Conservation (phyloP, 2,888 invertebrate genomes). For the Gymnoscelis rufifasciata region DNA sequence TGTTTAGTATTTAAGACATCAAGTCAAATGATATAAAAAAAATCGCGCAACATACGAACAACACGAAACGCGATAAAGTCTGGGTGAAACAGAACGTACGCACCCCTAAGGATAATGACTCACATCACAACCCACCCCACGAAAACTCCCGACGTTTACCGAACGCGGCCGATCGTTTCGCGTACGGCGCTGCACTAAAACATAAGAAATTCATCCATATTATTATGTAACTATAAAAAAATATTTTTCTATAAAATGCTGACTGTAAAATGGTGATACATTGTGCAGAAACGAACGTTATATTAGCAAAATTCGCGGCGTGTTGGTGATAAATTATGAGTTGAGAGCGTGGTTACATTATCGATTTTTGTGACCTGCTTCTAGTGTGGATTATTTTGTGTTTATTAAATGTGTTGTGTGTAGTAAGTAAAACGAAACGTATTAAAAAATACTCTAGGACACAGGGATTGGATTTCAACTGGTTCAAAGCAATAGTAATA, state of each 20-base stretch:
- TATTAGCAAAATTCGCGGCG: constrained; percentile 23
- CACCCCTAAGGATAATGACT: constrained; percentile 70
- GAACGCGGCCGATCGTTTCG: constrained; percentile 47
- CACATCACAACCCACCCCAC: constrained; percentile 49
- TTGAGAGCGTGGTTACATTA: constrained; percentile 38
- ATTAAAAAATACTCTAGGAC: not conserved
- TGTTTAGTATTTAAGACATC: too few species aligned
- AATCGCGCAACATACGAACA: too few species aligned
- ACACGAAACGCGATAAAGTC: too few species aligned
- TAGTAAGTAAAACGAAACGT: constrained; percentile 34
- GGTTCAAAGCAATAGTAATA: too few species aligned
- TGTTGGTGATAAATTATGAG: constrained; percentile 36
- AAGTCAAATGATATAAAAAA: too few species aligned
- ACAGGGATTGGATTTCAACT: constrained; percentile 17
- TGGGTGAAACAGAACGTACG: constrained; percentile 57
- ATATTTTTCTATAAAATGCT: constrained; percentile 37
- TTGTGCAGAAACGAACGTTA: constrained; percentile 23
- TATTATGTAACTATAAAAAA: constrained; percentile 59
- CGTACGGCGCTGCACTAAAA: constrained; percentile 54
- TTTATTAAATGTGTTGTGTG: constrained; percentile 52
- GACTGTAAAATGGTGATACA: constrained; percentile 27
- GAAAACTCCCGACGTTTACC: constrained; percentile 46
- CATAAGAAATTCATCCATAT: constrained; percentile 52
- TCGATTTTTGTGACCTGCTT: constrained; percentile 71
- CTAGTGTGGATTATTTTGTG: constrained; percentile 58